These are phyloP conservation scores for Drosophila fuyamai DNA, from an alignment of 1,140 invertebrate genomes.

Conservation along the genomic window DNA sequence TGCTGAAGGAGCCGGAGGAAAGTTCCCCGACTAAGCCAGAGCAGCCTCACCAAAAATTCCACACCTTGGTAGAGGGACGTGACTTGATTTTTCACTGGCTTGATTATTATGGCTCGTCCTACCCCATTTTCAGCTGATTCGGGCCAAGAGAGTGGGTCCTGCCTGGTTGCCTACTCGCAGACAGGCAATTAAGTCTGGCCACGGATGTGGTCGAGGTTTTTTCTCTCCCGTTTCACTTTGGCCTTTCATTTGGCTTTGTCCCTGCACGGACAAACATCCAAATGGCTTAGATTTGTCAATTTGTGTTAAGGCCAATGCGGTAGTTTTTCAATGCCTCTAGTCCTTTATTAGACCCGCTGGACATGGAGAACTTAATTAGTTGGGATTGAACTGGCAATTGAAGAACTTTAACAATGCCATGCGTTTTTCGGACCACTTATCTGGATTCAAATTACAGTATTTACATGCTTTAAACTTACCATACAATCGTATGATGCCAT, in stretches of 20 bases:
- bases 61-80: constrained; percentile 68
- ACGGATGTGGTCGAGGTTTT: constrained; percentile 61
- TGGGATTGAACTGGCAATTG: constrained; percentile 20
- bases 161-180: constrained; percentile 17
- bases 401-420: constrained; percentile 4
- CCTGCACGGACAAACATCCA: constrained; percentile 51
- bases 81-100: constrained; percentile 76
- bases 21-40: constrained; percentile 37
- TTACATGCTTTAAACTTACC: constrained; percentile 88
- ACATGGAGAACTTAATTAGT: constrained; percentile 64
- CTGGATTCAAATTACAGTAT: constrained; percentile 17
- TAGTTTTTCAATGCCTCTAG: constrained; percentile 53
- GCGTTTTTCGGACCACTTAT: constrained; percentile 6
- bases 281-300: constrained; percentile 78
- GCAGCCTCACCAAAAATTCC: constrained; percentile 57
- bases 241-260: constrained; percentile 49
- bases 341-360: constrained; percentile 13
- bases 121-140: constrained; percentile 37
- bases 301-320: constrained; percentile 76
- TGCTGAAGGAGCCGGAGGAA: background rate
- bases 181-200: constrained; percentile 68
- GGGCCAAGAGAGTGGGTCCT: constrained; percentile 23
- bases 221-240: constrained; percentile 34
- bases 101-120: constrained; percentile 67
- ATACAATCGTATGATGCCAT: constrained; percentile 95